phyloP scores from a whole-genome alignment of 2,888 invertebrate genomes.

The Mimas tiliae region DNA sequence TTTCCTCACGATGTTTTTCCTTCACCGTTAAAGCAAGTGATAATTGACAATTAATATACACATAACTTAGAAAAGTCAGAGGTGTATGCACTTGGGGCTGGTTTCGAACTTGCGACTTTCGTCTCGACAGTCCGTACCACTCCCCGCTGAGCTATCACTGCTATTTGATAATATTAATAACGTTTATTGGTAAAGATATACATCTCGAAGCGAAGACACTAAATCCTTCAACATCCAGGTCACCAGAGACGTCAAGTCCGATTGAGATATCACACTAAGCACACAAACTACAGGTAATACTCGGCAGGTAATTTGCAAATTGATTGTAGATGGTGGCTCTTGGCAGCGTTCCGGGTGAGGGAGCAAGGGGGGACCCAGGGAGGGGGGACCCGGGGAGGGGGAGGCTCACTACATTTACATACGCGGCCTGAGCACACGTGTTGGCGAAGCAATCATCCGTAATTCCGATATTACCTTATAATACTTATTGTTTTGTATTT shows the following conservation, averaged over 20 bases:
- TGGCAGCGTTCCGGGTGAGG: conserved; percentile 41
- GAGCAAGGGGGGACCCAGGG: background rate
- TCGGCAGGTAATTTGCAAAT: conserved; percentile 48
- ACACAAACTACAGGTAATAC: conserved; percentile 33
- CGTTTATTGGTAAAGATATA: background rate
- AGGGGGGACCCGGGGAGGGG: conserved; percentile 11
- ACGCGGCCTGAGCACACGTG: conserved; percentile 40
- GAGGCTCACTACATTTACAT: conserved; percentile 43
- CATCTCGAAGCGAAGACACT: background rate
- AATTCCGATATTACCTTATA: conserved; percentile 37
- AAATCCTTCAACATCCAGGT: background rate
- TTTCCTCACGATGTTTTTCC: too few relatives aligned
- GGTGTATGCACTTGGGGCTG: too few relatives aligned
- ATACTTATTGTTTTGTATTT: conserved; percentile 25
- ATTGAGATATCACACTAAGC: conserved; percentile 26
- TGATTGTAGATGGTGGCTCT: conserved; percentile 43
- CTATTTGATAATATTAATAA: too few relatives aligned
- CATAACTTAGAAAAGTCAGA: too few relatives aligned
- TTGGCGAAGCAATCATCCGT: conserved; percentile 40
- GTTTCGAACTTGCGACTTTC: too few relatives aligned
- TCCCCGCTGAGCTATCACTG: too few relatives aligned
- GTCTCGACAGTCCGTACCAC: too few relatives aligned
- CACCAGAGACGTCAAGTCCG: background rate
- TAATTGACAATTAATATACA: too few relatives aligned
- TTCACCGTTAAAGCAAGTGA: too few relatives aligned